Percentiles rank a stretch among this genome's conserved stretches.
Conservation (phyloP, 1,140 invertebrate species). For the Rhysida immarginata region DNA sequence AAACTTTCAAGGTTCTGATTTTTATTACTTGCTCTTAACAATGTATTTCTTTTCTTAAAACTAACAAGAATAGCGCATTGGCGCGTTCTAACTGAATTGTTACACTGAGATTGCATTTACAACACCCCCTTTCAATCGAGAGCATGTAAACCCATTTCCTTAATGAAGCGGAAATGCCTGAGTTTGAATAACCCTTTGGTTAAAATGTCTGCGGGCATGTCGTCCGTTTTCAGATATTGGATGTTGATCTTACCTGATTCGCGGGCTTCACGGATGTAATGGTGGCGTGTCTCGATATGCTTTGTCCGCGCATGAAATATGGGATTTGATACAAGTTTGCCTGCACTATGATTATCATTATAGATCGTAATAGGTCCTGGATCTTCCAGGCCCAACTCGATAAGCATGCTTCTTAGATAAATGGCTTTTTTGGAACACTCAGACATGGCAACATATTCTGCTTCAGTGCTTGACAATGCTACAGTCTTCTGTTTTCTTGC, state of each 20-base stretch:
- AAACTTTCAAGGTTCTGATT: no score
- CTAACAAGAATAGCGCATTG: no score
- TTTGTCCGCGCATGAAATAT: constrained; percentile 21
- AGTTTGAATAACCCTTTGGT: constrained; percentile 32
- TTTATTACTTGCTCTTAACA: no score
- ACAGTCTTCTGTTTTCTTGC: constrained; percentile 34
- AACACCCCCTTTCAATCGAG: no score
- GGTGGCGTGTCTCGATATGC: constrained; percentile 20
- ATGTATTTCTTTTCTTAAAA: no score
- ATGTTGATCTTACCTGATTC: constrained; percentile 23
- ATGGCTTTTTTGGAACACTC: constrained; percentile 27
- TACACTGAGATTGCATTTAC: no score
- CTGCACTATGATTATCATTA: no score
- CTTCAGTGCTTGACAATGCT: constrained; percentile 31
- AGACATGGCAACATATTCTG: constrained; percentile 29
- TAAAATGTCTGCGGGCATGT: constrained; percentile 26
- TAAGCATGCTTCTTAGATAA: constrained; percentile 28
- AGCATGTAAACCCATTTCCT: no score
- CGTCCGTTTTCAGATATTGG: constrained; percentile 18
- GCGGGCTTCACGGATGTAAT: constrained; percentile 28
- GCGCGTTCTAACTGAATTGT: no score
- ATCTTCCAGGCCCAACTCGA: background rate
- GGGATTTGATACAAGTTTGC: no score
- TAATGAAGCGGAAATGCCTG: constrained; percentile 9
- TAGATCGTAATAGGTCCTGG: background rate